A percentile compares a stretch with the other conserved stretches of the same genome.
phyloP scores from a whole-genome alignment of 92 coral and sea anemone species.

The Paragorgia papillata region DNA sequence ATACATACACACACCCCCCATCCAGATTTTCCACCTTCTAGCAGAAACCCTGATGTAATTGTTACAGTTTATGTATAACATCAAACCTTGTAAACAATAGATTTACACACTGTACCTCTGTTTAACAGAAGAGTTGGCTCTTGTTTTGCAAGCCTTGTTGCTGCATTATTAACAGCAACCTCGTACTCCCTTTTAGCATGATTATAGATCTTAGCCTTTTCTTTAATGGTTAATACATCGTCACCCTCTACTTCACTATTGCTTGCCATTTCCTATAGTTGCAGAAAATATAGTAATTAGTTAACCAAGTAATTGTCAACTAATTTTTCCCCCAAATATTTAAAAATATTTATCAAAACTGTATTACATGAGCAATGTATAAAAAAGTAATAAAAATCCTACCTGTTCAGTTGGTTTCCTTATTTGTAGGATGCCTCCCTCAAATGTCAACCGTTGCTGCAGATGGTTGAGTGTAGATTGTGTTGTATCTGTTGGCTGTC shows the following conservation, averaged over 20 bases:
- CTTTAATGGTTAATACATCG: slow-evolving; percentile 11
- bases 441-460: slow-evolving; percentile 42
- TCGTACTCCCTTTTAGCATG: slow-evolving; percentile 6
- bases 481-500: slow-evolving; percentile 20
- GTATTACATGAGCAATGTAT: not conserved
- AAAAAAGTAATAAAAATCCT: slow-evolving; percentile 8
- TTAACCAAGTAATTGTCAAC: not conserved
- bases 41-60: not conserved
- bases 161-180: slow-evolving; percentile 17
- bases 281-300: not conserved
- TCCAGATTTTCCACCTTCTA: no score
- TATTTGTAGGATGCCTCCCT: slow-evolving; percentile 20
- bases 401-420: slow-evolving; percentile 38
- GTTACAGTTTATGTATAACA: slow-evolving; percentile 3
- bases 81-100: no score
- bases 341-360: not conserved
- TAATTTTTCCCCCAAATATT: not conserved
- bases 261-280: slow-evolving; percentile 16
- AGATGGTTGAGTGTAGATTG: slow-evolving; percentile 4
- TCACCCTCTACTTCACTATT: slow-evolving; percentile 2
- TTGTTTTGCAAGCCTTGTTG: slow-evolving; percentile 15
- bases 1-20: no score
- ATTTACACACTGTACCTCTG: slow-evolving; percentile 2
- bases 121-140: not conserved
- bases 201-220: slow-evolving; percentile 41